A percentile compares a stretch with the other conserved stretches of the same genome.
phyloP scores from a whole-genome alignment of 1,140 invertebrate genomes.

The Schlechtendalia chinensis region DNA sequence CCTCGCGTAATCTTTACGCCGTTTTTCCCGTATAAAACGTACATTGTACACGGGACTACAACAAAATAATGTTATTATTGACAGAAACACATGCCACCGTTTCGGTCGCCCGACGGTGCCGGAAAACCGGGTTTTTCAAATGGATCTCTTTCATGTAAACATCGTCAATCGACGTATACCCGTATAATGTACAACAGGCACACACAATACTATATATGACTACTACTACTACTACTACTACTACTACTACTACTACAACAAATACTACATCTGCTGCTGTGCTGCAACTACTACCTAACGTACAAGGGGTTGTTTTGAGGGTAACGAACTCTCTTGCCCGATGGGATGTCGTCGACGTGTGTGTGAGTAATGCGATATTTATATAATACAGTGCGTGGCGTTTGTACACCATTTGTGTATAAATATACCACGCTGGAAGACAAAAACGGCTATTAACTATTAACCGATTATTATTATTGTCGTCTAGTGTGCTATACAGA shows the following conservation, averaged over 20 bases:
- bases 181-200: background rate
- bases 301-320: constrained; percentile 29
- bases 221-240: no score
- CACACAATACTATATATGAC: background rate
- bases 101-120: no score
- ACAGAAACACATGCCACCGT: background rate
- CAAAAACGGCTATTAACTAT: no score
- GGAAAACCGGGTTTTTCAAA: background rate
- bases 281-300: background rate
- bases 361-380: background rate
- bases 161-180: background rate
- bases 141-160: background rate
- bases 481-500: no score
- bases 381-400: background rate
- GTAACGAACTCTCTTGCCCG: constrained; percentile 20
- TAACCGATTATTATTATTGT: no score
- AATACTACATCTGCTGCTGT: background rate
- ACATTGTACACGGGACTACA: background rate
- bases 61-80: background rate
- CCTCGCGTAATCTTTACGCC: background rate
- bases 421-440: no score
- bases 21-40: background rate
- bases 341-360: background rate
- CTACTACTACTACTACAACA: background rate
- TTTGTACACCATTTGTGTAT: no score